These are phyloP conservation scores for Pelusios castaneus DNA, from an alignment of 2,113 vertebrate species.

Conservation along the genomic window DNA sequence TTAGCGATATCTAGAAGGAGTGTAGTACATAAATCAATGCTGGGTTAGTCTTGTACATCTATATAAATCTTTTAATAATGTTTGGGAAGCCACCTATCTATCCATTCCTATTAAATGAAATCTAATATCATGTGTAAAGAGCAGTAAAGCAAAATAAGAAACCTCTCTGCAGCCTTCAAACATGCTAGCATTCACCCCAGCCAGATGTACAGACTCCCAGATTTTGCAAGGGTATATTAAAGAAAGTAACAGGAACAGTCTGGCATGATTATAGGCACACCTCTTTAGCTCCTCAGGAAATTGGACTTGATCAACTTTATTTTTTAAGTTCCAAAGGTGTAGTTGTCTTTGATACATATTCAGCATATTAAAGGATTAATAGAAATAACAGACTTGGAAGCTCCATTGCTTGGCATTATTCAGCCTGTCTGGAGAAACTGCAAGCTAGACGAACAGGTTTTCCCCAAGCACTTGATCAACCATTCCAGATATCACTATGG, in stretches of 20 bases:
- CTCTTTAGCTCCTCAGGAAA: not conserved
- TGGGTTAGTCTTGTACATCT: not conserved
- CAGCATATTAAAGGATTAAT: too few relatives aligned
- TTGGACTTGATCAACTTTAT: not conserved
- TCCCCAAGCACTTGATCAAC: too few relatives aligned
- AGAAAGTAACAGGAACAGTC: not conserved
- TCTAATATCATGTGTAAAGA: not conserved
- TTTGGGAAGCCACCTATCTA: not conserved
- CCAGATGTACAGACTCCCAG: not conserved
- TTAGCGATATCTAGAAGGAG: not conserved
- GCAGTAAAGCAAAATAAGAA: not conserved
- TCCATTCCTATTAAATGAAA: accelerated
- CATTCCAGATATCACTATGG: too few relatives aligned
- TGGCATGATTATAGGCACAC: not conserved
- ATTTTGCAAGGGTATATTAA: not conserved
- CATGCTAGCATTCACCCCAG: not conserved
- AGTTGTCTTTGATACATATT: too few relatives aligned
- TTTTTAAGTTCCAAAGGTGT: too few relatives aligned
- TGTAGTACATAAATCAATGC: not conserved
- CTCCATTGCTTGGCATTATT: too few relatives aligned
- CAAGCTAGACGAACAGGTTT: too few relatives aligned
- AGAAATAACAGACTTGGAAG: too few relatives aligned
- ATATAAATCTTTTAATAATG: not conserved
- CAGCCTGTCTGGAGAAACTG: too few relatives aligned
- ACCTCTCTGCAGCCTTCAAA: not conserved